Percentiles rank a stretch among this genome's conserved stretches.
Conservation (phyloP, 2,797 vertebrate genomes). For the Acropternis orthonyx region DNA sequence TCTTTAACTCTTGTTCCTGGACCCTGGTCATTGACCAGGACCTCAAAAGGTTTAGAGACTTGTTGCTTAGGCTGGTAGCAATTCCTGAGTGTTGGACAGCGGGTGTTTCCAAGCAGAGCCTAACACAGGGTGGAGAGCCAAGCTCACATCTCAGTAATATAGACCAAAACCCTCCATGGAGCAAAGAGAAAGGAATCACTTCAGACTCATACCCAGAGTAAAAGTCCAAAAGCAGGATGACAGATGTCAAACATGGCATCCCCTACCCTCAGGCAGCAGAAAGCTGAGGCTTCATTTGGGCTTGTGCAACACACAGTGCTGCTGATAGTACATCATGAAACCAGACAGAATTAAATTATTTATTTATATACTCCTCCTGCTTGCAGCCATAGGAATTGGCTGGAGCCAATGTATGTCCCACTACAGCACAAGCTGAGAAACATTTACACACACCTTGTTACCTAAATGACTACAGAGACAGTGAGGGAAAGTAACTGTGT, state of each 20-base stretch:
- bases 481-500: conserved; percentile 40
- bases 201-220: background rate
- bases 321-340: background rate
- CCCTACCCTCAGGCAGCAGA: background rate
- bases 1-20: background rate
- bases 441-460: conserved; percentile 32
- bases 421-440: background rate
- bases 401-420: background rate
- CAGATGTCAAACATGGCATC: background rate
- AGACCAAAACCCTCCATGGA: rapidly evolving
- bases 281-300: background rate
- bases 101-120: background rate
- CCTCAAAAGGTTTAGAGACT: background rate
- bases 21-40: background rate
- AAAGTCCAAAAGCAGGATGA: background rate
- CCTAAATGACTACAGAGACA: conserved; percentile 27
- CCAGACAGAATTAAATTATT: background rate
- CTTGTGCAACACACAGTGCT: background rate
- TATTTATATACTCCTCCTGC: background rate
- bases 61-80: rapidly evolving
- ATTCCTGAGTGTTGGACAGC: rapidly evolving
- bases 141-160: background rate
- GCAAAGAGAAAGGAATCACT: background rate
- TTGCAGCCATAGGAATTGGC: background rate
- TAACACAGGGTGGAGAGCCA: background rate